A percentile compares a stretch with the other conserved stretches of the same genome.
These are phyloP conservation scores for Gymnoscopelus microlampas DNA, from an alignment of 2,797 vertebrate species.

Conservation along the genomic window DNA sequence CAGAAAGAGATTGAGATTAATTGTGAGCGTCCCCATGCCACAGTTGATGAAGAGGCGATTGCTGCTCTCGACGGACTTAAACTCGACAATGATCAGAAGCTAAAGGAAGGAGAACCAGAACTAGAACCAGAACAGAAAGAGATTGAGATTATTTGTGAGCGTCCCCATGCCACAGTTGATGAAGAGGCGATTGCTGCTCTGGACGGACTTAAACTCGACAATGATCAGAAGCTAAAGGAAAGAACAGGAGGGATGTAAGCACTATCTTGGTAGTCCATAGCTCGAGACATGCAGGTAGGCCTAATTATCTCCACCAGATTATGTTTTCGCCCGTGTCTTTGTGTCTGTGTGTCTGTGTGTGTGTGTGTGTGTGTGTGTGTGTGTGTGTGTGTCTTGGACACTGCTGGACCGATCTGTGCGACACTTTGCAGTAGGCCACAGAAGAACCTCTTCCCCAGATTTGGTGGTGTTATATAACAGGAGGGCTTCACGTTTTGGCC, in stretches of 20 bases:
- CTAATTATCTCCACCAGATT: too few species aligned
- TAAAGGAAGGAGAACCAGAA: slow-evolving; percentile 92
- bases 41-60: slow-evolving; percentile 94
- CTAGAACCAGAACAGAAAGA: slow-evolving; percentile 91
- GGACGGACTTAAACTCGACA: slow-evolving; percentile 95
- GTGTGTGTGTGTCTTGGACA: too few species aligned
- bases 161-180: slow-evolving; percentile 93
- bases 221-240: slow-evolving; percentile 97
- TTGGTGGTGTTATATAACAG: too few species aligned
- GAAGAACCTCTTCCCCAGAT: too few species aligned
- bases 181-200: slow-evolving; percentile 96
- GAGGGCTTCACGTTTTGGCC: too few species aligned
- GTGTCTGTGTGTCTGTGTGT: too few species aligned
- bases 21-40: slow-evolving; percentile 95
- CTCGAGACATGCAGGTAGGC: too few species aligned
- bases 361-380: too few species aligned
- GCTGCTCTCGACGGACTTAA: slow-evolving; percentile 94
- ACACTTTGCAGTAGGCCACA: too few species aligned
- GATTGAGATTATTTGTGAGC: slow-evolving; percentile 94
- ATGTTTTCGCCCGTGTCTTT: too few species aligned
- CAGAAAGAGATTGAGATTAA: slow-evolving; percentile 93
- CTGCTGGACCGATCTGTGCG: too few species aligned
- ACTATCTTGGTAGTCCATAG: too few species aligned
- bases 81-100: slow-evolving; percentile 97
- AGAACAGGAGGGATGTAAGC: slow-evolving; percentile 62